Percentiles rank a stretch among this genome's conserved stretches.
Conservation (phyloP, 1,140 invertebrate species). For the Grapholita molesta region DNA sequence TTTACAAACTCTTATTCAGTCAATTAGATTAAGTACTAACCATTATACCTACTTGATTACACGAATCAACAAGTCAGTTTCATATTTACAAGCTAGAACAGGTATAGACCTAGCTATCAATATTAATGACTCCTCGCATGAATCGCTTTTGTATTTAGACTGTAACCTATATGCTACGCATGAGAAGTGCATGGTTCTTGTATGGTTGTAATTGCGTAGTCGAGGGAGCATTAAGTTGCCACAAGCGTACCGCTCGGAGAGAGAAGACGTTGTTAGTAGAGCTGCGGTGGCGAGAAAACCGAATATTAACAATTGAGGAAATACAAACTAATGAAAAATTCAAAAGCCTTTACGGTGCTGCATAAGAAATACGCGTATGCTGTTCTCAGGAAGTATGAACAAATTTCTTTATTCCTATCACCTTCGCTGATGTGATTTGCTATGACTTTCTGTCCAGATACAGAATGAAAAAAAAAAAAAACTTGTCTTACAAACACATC, state of each 20-base stretch:
- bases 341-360: too few relatives aligned
- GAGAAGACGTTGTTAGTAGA: slow-evolving; percentile 52
- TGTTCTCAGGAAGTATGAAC: too few relatives aligned
- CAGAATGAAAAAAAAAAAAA: neutral
- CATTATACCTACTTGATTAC: too few relatives aligned
- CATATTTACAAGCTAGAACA: too few relatives aligned
- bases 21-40: too few relatives aligned
- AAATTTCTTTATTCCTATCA: too few relatives aligned
- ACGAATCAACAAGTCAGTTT: too few relatives aligned
- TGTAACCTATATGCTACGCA: neutral
- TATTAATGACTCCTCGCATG: neutral
- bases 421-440: too few relatives aligned
- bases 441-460: too few relatives aligned
- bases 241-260: slow-evolving; percentile 32
- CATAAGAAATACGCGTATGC: too few relatives aligned
- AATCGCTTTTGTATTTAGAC: neutral
- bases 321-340: slow-evolving; percentile 31
- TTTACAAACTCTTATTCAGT: too few relatives aligned
- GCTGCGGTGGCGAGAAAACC: slow-evolving; percentile 57
- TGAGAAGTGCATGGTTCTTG: slow-evolving; percentile 39
- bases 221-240: slow-evolving; percentile 47
- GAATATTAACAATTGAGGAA: slow-evolving; percentile 61
- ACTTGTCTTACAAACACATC: neutral
- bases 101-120: neutral
- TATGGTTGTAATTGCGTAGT: slow-evolving; percentile 60